These are phyloP conservation scores for Megamerina dolium DNA, from an alignment of 2,888 invertebrate species.

Conservation along the genomic window DNA sequence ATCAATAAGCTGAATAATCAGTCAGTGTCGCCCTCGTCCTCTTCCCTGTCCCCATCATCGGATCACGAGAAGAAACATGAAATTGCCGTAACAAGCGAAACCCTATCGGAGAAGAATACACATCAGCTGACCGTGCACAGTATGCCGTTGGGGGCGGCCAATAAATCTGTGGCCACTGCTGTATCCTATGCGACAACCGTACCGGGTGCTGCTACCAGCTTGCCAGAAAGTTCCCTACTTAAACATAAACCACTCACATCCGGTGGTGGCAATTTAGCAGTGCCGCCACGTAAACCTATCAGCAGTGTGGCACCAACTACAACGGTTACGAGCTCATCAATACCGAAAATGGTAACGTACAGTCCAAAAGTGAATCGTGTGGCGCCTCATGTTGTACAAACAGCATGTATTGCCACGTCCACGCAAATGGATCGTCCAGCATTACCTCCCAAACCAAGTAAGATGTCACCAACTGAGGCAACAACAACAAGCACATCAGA, in stretches of 20 bases:
- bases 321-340: constrained; percentile 51
- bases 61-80: constrained; percentile 29
- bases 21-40: not conserved
- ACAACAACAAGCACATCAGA: constrained; percentile 11
- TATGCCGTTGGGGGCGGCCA: constrained; percentile 51
- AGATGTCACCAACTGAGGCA: constrained; percentile 46
- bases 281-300: constrained; percentile 68
- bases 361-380: constrained; percentile 51
- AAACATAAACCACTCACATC: constrained; percentile 45
- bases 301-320: constrained; percentile 81
- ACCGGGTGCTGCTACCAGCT: constrained; percentile 11
- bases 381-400: constrained; percentile 43
- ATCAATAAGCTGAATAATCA: constrained; percentile 31
- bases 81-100: constrained; percentile 40
- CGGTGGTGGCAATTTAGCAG: constrained; percentile 37
- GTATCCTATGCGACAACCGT: constrained; percentile 34
- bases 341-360: constrained; percentile 48
- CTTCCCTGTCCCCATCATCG: constrained; percentile 13
- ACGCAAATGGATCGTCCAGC: constrained; percentile 58
- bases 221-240: constrained; percentile 18
- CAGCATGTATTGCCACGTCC: constrained; percentile 17
- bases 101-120: constrained; percentile 36
- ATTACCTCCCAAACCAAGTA: constrained; percentile 74
- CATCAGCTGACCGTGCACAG: constrained; percentile 55
- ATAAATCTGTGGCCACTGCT: constrained; percentile 45